Evolutionary conservation across 2,888 invertebrate genomes (phyloP).

Genomic region (Nymphalis c-album): DNA sequence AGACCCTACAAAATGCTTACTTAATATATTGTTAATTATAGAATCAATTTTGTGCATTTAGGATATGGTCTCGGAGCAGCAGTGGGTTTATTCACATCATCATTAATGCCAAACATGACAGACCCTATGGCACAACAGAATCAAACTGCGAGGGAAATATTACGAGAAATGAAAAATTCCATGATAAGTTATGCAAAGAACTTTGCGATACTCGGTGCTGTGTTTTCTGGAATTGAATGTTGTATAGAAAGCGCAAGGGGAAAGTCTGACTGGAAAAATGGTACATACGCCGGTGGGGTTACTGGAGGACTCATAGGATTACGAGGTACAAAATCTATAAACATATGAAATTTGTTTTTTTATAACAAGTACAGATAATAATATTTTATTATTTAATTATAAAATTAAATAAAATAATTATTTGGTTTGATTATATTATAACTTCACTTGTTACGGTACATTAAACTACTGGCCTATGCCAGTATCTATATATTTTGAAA

Average conservation of each 20-base stretch:
- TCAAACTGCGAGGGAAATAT: constrained; percentile 91
- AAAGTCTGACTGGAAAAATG: constrained; percentile 98
- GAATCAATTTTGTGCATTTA: constrained; percentile 53
- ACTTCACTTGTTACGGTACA: too few species aligned
- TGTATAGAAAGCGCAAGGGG: constrained; percentile 96
- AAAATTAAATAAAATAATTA: too few species aligned
- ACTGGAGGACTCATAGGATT: constrained; percentile 96
- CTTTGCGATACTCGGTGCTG: constrained; percentile 96
- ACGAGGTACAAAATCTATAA: constrained; percentile 81
- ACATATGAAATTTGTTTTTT: background rate
- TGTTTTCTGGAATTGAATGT: constrained; percentile 98
- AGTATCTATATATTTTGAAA: too few species aligned
- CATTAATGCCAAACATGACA: constrained; percentile 94
- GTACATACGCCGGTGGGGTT: constrained; percentile 95
- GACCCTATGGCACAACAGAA: constrained; percentile 85
- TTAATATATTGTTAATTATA: background rate
- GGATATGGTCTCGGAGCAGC: constrained; percentile 97
- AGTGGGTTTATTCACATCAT: constrained; percentile 97
- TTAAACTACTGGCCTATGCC: too few species aligned
- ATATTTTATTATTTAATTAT: too few species aligned
- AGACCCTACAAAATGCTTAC: too few species aligned
- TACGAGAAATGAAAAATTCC: constrained; percentile 94
- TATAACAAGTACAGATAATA: too few species aligned
- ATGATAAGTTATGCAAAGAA: constrained; percentile 98
- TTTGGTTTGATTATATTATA: too few species aligned